Evolutionary conservation across 2,797 vertebrate genomes (phyloP), one percentile per base, ranked within the genome.

Genomic region (Lophius americanus): DNA sequence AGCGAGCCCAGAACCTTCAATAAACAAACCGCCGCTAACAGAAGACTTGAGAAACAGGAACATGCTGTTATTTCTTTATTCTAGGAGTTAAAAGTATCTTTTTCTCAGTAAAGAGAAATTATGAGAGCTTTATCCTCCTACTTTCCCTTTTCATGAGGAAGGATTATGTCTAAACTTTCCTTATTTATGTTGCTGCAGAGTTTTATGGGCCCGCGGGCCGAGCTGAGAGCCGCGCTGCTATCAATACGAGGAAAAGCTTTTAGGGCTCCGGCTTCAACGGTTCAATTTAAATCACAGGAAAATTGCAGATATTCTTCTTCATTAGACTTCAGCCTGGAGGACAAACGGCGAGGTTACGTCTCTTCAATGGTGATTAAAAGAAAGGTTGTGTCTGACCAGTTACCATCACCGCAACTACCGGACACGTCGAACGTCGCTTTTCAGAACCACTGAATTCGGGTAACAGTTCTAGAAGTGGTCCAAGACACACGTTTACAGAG

Each of bases 21-120:
- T 84, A 85, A 88, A 83, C 73, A 72, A 64, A 82, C 51, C 32
- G 60, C 66, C 77, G 73, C 74, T 67, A 7, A 72, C 85, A 81
- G 70, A 83, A 82, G 76, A 76, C 73, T 84, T 81, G 55, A 55
- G 53, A 73, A 76, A 57, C 51, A 63, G 73, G 73, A 72, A 78
- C 73, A 73, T 39, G 8, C 37, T 52, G 50, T 62, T 70, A 76
- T 84, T 68, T 81, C 71, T 71, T 68, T 56, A 67, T 79, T 77
- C 65, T 39, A 51, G 47, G n/a, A n/a, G n/a, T 12, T 57, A 48
- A 60, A 70, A 46, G 53, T 44, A 65, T 54, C 50, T 67, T 71
- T 78, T 60, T 4, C 49, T 50, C 46, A 49, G 46, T 51, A 56
- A 58, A 68, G 41, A 64, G n/a, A 68, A 75, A 68, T 54, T 59